Conservation (phyloP, 2,888 invertebrate genomes). For the Pardosa pseudoannulata region DNA sequence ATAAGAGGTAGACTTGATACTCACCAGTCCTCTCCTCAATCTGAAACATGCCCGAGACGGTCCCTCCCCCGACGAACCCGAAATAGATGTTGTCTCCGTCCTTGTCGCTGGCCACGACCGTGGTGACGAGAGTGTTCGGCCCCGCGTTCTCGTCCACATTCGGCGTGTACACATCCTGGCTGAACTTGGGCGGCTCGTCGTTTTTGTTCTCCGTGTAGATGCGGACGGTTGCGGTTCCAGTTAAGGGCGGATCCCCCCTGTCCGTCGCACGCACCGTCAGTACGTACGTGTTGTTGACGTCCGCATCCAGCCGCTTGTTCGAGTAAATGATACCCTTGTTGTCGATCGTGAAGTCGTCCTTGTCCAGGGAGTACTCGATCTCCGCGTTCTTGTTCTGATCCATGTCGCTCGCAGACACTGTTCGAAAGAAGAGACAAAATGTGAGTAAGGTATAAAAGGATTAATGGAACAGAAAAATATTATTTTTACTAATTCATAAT, state of each 20-base stretch:
- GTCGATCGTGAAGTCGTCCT: constrained; percentile 96
- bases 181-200: constrained; percentile 97
- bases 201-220: constrained; percentile 99
- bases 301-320: constrained; percentile 94
- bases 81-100: constrained; percentile 97
- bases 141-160: constrained; percentile 97
- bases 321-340: constrained; percentile 94
- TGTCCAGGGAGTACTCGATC: constrained; percentile 92
- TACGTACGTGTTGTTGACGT: constrained; percentile 97
- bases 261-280: constrained; percentile 96
- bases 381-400: constrained; percentile 97
- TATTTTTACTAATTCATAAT: too few relatives aligned
- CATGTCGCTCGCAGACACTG: constrained; percentile 93
- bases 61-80: constrained; percentile 90
- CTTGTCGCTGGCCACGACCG: constrained; percentile 97
- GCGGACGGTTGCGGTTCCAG: constrained; percentile 94
- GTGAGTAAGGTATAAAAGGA: too few relatives aligned
- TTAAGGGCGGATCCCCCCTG: constrained; percentile 94
- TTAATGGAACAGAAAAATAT: too few relatives aligned
- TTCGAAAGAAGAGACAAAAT: too few relatives aligned
- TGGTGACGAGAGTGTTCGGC: constrained; percentile 95
- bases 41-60: constrained; percentile 91
- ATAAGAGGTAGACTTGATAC: too few relatives aligned
- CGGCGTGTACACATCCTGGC: constrained; percentile 96
- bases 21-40: constrained; percentile 92